Conservation (phyloP, 2,797 vertebrate genomes). For the Aphelocoma californica region DNA sequence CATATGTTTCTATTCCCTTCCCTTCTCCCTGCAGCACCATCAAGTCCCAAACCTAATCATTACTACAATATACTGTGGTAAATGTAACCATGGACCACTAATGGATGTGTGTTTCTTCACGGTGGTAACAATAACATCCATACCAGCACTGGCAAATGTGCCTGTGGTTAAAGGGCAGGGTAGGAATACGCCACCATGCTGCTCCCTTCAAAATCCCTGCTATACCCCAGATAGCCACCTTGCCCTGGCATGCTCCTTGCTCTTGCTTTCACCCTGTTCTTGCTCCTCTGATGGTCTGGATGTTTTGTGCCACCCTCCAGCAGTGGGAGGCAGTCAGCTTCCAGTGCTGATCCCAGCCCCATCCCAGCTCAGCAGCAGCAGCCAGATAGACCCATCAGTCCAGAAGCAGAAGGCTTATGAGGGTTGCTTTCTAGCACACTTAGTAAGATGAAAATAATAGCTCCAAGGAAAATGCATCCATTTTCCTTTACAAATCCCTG, state of each 20-base stretch:
- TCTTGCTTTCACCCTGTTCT: not conserved
- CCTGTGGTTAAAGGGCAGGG: not conserved
- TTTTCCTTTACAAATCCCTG: slow-evolving; percentile 58
- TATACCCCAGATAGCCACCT: not conserved
- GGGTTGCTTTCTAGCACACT: slow-evolving; percentile 45
- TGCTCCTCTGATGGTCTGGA: not conserved
- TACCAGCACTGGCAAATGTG: not conserved
- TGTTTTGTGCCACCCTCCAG: not conserved
- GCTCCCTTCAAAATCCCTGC: not conserved
- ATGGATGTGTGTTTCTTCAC: not conserved
- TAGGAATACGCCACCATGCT: not conserved
- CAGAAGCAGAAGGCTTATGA: slow-evolving; percentile 19
- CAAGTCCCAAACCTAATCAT: slow-evolving; percentile 27
- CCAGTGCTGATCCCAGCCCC: not conserved
- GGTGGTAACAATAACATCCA: not conserved
- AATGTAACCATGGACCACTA: not conserved
- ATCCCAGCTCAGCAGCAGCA: not conserved
- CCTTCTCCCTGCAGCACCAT: not conserved
- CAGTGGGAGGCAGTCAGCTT: not conserved
- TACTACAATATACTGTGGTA: not conserved
- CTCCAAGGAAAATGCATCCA: slow-evolving; percentile 47
- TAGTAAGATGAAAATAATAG: slow-evolving; percentile 53
- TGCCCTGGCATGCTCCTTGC: not conserved
- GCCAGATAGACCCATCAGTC: slow-evolving; percentile 17
- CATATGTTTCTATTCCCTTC: not conserved